A percentile compares a stretch with the other conserved stretches of the same genome.
Conservation (phyloP, 2,888 invertebrate species). For the Poecilus cupreus region DNA sequence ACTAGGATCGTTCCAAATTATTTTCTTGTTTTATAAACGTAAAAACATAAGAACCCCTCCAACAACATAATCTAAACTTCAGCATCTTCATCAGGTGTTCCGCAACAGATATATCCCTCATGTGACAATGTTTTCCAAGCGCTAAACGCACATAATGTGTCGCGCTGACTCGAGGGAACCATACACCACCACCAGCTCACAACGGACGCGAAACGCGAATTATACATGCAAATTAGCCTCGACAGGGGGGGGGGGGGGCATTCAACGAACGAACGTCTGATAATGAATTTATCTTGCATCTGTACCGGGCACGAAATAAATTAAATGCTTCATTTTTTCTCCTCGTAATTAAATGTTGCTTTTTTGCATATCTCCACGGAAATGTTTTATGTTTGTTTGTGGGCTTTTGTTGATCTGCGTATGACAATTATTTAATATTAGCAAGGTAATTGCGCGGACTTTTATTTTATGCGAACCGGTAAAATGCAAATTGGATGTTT, state of each 20-base stretch:
- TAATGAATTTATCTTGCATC: slow-evolving; percentile 58
- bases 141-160: slow-evolving; percentile 23
- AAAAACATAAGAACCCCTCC: too few relatives aligned
- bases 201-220: not conserved
- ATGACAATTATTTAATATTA: slow-evolving; percentile 11
- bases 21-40: too few relatives aligned
- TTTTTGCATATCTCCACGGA: slow-evolving; percentile 38
- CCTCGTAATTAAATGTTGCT: slow-evolving; percentile 39
- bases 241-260: not conserved
- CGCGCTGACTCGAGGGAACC: not conserved
- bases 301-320: slow-evolving; percentile 47
- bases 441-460: not conserved
- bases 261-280: slow-evolving; percentile 49
- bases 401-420: not conserved
- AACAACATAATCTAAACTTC: too few relatives aligned
- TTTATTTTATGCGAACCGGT: not conserved
- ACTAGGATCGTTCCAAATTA: too few relatives aligned
- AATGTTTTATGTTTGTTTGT: not conserved
- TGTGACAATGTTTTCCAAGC: slow-evolving; percentile 5
- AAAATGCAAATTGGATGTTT: not conserved
- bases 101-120: not conserved
- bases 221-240: slow-evolving; percentile 52
- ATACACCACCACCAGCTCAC: not conserved
- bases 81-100: too few relatives aligned
- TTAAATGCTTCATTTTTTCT: slow-evolving; percentile 50